phyloP scores from a whole-genome alignment of 2,888 invertebrate genomes.

The Anaspis maculata region DNA sequence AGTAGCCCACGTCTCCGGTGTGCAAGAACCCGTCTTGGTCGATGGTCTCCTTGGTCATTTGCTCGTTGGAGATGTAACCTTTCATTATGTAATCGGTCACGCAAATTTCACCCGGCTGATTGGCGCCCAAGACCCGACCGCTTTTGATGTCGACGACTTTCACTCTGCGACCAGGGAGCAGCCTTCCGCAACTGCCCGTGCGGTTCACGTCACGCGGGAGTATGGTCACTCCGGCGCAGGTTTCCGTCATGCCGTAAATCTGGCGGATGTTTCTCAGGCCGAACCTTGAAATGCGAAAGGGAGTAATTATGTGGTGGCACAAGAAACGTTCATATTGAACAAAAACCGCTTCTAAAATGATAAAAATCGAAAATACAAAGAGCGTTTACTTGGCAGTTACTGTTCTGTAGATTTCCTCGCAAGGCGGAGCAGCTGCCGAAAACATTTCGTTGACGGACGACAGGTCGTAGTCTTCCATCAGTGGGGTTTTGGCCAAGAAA shows the following conservation, averaged over 20 bases:
- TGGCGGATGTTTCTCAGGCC: slow-evolving; percentile 53
- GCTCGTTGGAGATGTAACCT: slow-evolving; percentile 40
- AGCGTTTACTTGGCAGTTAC: background rate
- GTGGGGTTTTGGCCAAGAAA: slow-evolving; percentile 70
- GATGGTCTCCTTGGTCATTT: slow-evolving; percentile 38
- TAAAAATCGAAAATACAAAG: slow-evolving; percentile 1
- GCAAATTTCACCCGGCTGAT: slow-evolving; percentile 45
- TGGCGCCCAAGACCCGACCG: slow-evolving; percentile 40
- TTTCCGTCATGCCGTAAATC: slow-evolving; percentile 72
- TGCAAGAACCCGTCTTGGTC: slow-evolving; percentile 42
- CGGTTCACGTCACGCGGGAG: slow-evolving; percentile 25
- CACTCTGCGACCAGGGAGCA: slow-evolving; percentile 25
- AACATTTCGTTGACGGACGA: slow-evolving; percentile 57
- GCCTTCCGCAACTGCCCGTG: slow-evolving; percentile 54
- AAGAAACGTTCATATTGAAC: too few relatives aligned
- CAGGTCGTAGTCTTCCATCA: slow-evolving; percentile 68
- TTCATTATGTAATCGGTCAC: slow-evolving; percentile 36
- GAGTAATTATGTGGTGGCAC: too few relatives aligned
- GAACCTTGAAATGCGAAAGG: too few relatives aligned
- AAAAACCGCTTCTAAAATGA: background rate
- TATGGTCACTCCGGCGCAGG: slow-evolving; percentile 49
- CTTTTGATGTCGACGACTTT: slow-evolving; percentile 41
- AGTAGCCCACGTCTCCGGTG: slow-evolving; percentile 45
- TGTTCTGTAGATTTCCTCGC: slow-evolving; percentile 24
- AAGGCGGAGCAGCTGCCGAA: slow-evolving; percentile 73